Evolutionary conservation across 2,797 vertebrate genomes (phyloP), one percentile per base, ranked within the genome.

Genomic region (Ispidina lecontei): DNA sequence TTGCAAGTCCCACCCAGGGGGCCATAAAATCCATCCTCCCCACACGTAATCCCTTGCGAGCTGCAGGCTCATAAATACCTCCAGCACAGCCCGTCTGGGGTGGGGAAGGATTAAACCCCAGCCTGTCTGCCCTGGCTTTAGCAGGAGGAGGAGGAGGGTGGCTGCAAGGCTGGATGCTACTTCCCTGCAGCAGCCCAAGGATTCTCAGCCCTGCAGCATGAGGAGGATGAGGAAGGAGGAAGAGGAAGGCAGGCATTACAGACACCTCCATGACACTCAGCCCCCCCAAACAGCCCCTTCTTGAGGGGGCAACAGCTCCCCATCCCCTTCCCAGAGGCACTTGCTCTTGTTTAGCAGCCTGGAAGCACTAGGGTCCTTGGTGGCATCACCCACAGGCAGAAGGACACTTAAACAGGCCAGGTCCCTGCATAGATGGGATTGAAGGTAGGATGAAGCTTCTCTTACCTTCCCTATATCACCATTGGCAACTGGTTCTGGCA

Each of bases 401-500:
- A 15, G 29, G 18, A 49, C 41, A 56, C 25, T 25, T 29, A 19
- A 81, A 44, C 25, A n/a, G 25, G 17, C 28, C 58, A 6, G 13
- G 14, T 55, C n/a, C 16, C 20, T 46, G 52, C 13, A 58, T 0
- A 23, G 19, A 33, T 4, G 23, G 56, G 52, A 76, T 64, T 41
- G 56, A 37, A 83, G 80, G 49, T 37, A 55, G 54, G 21, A 52
- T 0, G 2, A 87, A 14, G 44, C 9, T 29, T 70, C 41, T 77
- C 90, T 98, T 98, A 99, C 99, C 99, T 99, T 99, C 94, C 97
- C 98, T 88, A 98, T 90, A 49, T 98, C 98, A 17, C 98, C 98
- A 46, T 99, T 99, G 89, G 97, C 77, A 71, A 98, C 94, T 22
- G 98, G 98, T 92, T 99, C 98, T 51, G 99, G 99, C 97, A 99